Conservation (phyloP, 2,888 invertebrate genomes). For the Eudemis profundana region DNA sequence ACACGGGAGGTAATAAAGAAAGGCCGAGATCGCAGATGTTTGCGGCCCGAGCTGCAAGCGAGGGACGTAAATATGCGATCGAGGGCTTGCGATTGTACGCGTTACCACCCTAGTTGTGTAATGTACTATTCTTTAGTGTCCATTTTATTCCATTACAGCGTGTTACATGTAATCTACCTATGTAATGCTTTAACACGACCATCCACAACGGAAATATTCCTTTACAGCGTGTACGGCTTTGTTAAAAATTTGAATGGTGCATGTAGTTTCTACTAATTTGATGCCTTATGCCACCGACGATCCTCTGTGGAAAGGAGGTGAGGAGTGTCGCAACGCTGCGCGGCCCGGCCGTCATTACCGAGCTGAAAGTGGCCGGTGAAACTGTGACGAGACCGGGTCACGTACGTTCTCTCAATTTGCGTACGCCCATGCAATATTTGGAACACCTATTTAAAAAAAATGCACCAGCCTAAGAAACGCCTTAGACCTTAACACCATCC, state of each 20-base stretch:
- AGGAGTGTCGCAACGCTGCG: slow-evolving; percentile 59
- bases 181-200: background rate
- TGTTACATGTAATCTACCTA: background rate
- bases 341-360: slow-evolving; percentile 63
- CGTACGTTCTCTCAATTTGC: slow-evolving; percentile 65
- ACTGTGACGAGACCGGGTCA: slow-evolving; percentile 71
- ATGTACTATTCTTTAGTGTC: too few relatives aligned
- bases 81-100: too few relatives aligned
- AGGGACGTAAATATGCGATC: too few relatives aligned
- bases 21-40: too few relatives aligned
- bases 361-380: slow-evolving; percentile 74
- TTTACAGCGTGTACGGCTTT: background rate
- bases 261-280: slow-evolving; percentile 25
- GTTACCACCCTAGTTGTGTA: too few relatives aligned
- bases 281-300: slow-evolving; percentile 50
- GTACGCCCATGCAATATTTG: slow-evolving; percentile 52
- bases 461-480: background rate
- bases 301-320: slow-evolving; percentile 53
- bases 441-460: slow-evolving; percentile 52
- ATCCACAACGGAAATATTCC: slow-evolving; percentile 2
- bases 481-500: slow-evolving; percentile 11
- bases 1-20: too few relatives aligned
- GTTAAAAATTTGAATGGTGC: slow-evolving; percentile 17
- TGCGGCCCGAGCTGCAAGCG: too few relatives aligned
- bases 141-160: background rate